Evolutionary conservation across 2,888 invertebrate species (phyloP).

Genomic region (Rhogogaster chlorosoma): DNA sequence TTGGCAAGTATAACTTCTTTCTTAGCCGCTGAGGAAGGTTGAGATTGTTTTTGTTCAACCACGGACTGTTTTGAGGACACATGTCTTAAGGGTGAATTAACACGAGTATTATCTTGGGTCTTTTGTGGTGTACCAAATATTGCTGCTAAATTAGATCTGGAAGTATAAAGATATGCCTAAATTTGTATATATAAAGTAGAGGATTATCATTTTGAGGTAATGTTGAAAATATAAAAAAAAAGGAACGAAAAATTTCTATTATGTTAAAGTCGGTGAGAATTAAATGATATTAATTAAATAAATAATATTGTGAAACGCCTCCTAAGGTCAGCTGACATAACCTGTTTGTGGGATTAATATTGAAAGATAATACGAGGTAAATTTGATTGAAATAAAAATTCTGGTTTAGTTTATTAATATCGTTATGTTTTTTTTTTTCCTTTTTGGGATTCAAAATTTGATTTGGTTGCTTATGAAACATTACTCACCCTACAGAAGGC

Average conservation of each 20-base stretch:
- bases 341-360: not conserved
- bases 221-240: not conserved
- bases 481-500: slow-evolving; percentile 67
- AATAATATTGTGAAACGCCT: not conserved
- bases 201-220: not conserved
- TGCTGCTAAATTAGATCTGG: slow-evolving; percentile 69
- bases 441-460: not conserved
- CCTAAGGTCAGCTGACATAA: not conserved
- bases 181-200: not conserved
- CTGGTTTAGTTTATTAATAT: not conserved
- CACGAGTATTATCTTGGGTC: slow-evolving; percentile 32
- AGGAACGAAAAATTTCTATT: not conserved
- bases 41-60: slow-evolving; percentile 58
- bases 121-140: slow-evolving; percentile 65
- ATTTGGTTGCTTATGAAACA: not conserved
- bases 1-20: slow-evolving; percentile 70
- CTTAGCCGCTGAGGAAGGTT: slow-evolving; percentile 60
- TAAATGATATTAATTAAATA: not conserved
- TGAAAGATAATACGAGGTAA: not conserved
- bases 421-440: not conserved
- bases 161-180: slow-evolving; percentile 32
- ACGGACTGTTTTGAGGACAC: slow-evolving; percentile 55
- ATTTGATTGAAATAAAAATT: not conserved
- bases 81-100: slow-evolving; percentile 26
- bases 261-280: not conserved